Evolutionary conservation across 2,888 invertebrate species (phyloP), one percentile per base, ranked within the genome.

Genomic region (Dastarcus helophoroides): DNA sequence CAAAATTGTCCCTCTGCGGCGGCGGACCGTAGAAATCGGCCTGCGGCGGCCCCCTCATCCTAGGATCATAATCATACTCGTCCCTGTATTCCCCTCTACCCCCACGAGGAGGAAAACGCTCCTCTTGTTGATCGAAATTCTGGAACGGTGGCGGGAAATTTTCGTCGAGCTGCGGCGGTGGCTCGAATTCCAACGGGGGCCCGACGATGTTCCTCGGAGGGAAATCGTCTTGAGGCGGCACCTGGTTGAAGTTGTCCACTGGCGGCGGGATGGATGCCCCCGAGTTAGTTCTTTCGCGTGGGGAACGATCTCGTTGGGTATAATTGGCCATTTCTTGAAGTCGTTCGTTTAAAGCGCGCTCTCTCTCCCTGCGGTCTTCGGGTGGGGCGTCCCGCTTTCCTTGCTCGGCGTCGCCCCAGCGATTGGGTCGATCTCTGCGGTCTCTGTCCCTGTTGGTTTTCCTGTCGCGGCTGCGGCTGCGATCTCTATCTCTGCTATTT

Each of bases 341-440:
- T 4, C 56, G 37, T 30, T 56, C 57, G 27, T 53, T 54, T 8
- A 56, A 37, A 7, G 47, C 44, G 34, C 54, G 54, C 33, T 54
- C 55, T 13, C 51, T 38, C 12, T 54, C 53, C 13, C 43, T 40
- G 13, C 47, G 41, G 12, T 50, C 50, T 3, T 43, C 40, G 2
- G 8, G 21, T 9, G 10, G 31, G 19, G 6, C 8, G 13, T 25
- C 14, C 10, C 26, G 14, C 26, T n/a, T n/a, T 24, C 40, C 32
- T 21, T 39, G 32, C 16, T 41, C 44, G 25, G 35, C 39, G 62
- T 40, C 63, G 64, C 66, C 58, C 43, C 43, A 43, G 6, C 43
- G 40, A 17, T 44, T 47, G n/a, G 38, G 32, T 21, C 43, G 40
- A 19, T 45, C 41, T 38, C 46, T 19, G 41, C 42, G 48, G 15